A percentile compares a stretch with the other conserved stretches of the same genome.
Evolutionary conservation across 92 coral and sea anemone species (phyloP).

Genomic region (Umimayanthus chanpuru): DNA sequence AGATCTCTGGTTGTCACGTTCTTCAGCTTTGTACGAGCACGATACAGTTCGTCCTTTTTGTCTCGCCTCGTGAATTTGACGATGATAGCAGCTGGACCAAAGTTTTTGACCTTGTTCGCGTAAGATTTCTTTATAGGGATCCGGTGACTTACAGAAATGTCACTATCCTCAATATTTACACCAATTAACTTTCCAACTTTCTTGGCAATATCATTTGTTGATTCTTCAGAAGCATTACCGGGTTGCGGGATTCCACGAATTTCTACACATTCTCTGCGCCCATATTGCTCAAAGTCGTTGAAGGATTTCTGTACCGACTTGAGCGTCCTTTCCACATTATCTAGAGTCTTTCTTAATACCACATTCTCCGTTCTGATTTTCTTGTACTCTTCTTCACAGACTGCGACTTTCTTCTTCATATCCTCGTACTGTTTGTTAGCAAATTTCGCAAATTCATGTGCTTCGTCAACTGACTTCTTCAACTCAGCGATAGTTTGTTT

Average conservation of each 20-base stretch:
- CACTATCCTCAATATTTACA: slow-evolving; percentile 40
- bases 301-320: background rate
- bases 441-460: background rate
- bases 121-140: background rate
- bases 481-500: background rate
- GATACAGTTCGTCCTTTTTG: slow-evolving; percentile 42
- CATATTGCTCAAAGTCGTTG: slow-evolving; percentile 3
- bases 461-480: background rate
- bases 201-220: slow-evolving; percentile 35
- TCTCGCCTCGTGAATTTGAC: slow-evolving; percentile 50
- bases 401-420: background rate
- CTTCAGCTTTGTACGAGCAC: slow-evolving; percentile 50
- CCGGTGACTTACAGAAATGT: slow-evolving; percentile 41
- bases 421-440: background rate
- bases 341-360: background rate
- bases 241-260: slow-evolving; percentile 40
- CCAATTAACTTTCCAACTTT: slow-evolving; percentile 34
- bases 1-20: slow-evolving; percentile 44
- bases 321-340: background rate
- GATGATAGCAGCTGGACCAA: slow-evolving; percentile 46
- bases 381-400: background rate
- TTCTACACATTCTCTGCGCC: slow-evolving; percentile 27
- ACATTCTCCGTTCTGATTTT: background rate
- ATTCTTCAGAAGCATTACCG: slow-evolving; percentile 22
- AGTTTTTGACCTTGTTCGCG: background rate